Evolutionary conservation across 2,113 vertebrate genomes (phyloP), one percentile per base, ranked within the genome.

Genomic region (Prinia subflava): DNA sequence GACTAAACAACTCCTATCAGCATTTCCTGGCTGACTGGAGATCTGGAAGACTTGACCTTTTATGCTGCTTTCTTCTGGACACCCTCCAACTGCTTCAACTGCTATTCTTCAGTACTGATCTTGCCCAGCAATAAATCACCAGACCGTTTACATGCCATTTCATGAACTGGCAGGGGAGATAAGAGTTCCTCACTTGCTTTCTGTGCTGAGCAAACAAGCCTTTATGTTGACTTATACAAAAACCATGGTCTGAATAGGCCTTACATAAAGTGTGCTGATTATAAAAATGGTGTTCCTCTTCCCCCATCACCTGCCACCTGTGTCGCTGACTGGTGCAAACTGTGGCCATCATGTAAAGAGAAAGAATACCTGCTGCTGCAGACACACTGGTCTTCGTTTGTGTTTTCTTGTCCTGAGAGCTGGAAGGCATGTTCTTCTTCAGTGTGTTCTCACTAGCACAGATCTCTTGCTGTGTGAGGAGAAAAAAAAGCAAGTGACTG

Each of bases 351-450:
- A 22, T 1, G 9, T 74, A 64, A 82, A 87, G 56, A 52, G 74
- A 59, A 46, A 47, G 28, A 95, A 95, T 97, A 99, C 98, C 98
- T 98, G 97, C 96, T 93, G 95, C 83, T 81, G 94, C 70, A 93
- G 94, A 83, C 70, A 94, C 91, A 23, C 27, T 46, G 30, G 76
- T 77, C 83, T 96, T 97, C 31, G 1, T 64, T 28, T 80, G 91
- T 23, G 23, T 57, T 85, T 90, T 96, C 85, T 92, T 96, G 47
- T 97, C 94, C 67, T 97, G 97, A 97, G 56, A 89, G 60, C 13
- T 90, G 33, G 97, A 94, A 91, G 88, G 50, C 7, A 73, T 81
- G 44, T 39, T 95, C 67, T 95, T 98, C 95, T 82, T 97, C 81
- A 92, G 50, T 22, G 77, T 63, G 67, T 83, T 97, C 93, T 98